Evolutionary conservation across 2,113 vertebrate genomes (phyloP), one percentile per base, ranked within the genome.

Genomic region (Dolichallabes microphthalmus): DNA sequence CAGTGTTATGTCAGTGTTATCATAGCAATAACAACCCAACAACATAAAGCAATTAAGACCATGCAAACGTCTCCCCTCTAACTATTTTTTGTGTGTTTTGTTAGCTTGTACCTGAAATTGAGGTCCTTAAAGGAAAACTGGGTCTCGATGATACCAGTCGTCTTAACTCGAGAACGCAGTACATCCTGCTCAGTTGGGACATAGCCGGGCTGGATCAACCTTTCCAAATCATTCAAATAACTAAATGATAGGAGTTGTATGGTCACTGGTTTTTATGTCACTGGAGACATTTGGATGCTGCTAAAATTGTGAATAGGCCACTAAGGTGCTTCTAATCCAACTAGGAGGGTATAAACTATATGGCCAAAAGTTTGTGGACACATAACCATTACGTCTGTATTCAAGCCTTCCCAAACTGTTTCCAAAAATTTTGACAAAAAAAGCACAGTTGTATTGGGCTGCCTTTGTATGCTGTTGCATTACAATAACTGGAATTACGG

Each of bases 111-210:
- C 98, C 98, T 97, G 94, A 99, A 99, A 78, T 98, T 93, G 87
- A 99, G 97, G 88, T 99, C 98, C 91, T 99, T 99, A 87, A 98
- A 95, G 85, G 94, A 95, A 89, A 99, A 99, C 90, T 95, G 94
- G 1, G 97, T 98, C 93, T 99, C 98, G 0, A 98, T 98, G 91
- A 99, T 99, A 88, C 98, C 97, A 0, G 97, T 99, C 85, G 98
- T 99, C 94, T 99, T 99, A 83, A 99, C 98, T 55, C 98, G 93
- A 27, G 98, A 99, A 66, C 98, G 96, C 92, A 99, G 94, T 88
- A 99, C 97, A 0, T 99, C 97, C 91, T 99, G 98, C 91, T 99
- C 98, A 0, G 98, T 99, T 89, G 98, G 98, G 79, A 98, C 95
- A 0, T 98, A 99, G 85, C 97, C 98, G 0, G 97, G 97, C 85